Conservation (phyloP, 1,140 invertebrate species). For the Orchestia grillus region DNA sequence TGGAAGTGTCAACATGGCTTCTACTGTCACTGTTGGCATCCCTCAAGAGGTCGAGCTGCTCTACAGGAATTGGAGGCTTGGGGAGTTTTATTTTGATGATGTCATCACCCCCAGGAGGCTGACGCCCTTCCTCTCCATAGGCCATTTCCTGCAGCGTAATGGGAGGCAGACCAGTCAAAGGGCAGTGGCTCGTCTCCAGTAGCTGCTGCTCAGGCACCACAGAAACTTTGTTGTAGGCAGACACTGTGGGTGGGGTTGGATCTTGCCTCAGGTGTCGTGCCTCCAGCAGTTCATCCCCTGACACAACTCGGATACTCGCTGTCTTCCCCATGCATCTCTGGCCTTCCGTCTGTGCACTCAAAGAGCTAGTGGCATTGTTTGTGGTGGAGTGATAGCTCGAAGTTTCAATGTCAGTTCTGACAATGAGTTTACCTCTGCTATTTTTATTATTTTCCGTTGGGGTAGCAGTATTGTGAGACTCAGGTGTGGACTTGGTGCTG, state of each 20-base stretch:
- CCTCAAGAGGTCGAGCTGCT: not conserved
- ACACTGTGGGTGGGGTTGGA: not conserved
- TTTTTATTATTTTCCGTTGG: not conserved
- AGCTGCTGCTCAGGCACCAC: constrained; percentile 38
- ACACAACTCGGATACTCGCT: not conserved
- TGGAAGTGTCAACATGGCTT: not conserved
- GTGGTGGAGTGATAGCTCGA: not conserved
- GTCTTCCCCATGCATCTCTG: not conserved
- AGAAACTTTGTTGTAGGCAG: not conserved
- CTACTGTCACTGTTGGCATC: not conserved
- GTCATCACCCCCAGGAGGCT: not conserved
- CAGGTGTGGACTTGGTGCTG: not conserved
- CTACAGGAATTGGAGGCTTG: not conserved
- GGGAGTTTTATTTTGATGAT: constrained; percentile 13
- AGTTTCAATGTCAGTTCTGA: constrained; percentile 9
- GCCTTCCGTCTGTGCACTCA: not conserved
- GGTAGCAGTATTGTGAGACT: not conserved
- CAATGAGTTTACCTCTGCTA: not conserved
- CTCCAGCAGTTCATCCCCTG: constrained; percentile 20
- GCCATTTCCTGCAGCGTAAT: constrained; percentile 38
- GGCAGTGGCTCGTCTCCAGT: not conserved
- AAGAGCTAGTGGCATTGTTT: not conserved
- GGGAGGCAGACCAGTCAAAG: not conserved
- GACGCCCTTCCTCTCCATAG: constrained; percentile 30
- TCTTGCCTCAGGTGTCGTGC: not conserved